Percentiles rank a stretch among this genome's conserved stretches.
Evolutionary conservation across 2,797 vertebrate species (phyloP).

Genomic region (Delichon dasypus): DNA sequence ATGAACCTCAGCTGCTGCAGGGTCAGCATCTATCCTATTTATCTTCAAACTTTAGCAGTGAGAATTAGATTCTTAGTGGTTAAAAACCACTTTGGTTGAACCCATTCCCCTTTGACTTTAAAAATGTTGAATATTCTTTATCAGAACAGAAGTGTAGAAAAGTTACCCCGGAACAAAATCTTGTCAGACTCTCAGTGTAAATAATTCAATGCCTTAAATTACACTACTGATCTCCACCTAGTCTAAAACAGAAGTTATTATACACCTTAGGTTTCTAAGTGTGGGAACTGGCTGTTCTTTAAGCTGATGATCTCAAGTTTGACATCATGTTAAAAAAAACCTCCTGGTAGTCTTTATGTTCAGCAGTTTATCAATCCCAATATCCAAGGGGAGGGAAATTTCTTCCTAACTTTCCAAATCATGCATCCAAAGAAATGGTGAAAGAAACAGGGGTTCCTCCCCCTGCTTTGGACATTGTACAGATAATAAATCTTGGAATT

Average conservation of each 20-base stretch:
- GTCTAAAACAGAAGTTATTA: neutral
- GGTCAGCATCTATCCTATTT: slow-evolving; percentile 24
- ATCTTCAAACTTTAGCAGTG: neutral
- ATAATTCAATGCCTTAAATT: neutral
- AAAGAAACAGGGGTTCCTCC: neutral
- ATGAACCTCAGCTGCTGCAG: slow-evolving; percentile 1
- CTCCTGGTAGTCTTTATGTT: neutral
- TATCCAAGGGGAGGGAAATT: neutral
- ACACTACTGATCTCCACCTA: neutral
- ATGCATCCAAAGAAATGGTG: neutral
- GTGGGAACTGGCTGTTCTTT: neutral
- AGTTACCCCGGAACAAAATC: neutral
- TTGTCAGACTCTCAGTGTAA: neutral
- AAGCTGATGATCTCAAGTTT: neutral
- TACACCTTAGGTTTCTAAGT: neutral
- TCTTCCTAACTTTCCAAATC: neutral
- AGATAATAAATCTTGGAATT: neutral
- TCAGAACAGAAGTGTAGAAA: neutral
- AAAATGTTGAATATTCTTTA: neutral
- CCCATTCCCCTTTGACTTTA: neutral
- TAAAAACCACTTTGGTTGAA: neutral
- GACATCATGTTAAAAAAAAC: neutral
- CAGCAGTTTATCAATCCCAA: neutral
- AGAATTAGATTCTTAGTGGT: neutral
- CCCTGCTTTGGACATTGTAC: neutral